Percentiles rank a stretch among this genome's conserved stretches.
phyloP scores from a whole-genome alignment of 1,140 invertebrate genomes.

The Drosophila pseudoananassae region DNA sequence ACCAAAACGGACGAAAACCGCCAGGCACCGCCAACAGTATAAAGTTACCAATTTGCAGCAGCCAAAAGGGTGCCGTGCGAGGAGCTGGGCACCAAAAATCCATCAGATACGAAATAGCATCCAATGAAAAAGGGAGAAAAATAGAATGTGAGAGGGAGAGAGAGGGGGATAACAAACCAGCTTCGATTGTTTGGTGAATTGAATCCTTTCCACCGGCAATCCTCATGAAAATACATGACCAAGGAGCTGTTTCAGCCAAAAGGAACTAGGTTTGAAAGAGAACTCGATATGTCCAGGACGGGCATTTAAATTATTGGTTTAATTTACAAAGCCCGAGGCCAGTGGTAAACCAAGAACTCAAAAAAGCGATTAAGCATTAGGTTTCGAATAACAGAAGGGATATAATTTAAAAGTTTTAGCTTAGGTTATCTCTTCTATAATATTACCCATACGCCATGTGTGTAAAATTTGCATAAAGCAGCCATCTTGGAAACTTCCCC shows the following conservation, averaged over 20 bases:
- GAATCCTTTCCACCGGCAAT: conserved; percentile 47
- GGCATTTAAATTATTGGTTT: conserved; percentile 44
- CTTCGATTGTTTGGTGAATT: conserved; percentile 44
- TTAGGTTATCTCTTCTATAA: too few species aligned
- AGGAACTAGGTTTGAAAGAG: background rate
- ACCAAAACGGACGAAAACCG: conserved; percentile 26
- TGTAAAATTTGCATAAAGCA: conserved; percentile 14
- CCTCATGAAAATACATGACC: conserved; percentile 23
- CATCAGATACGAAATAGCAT: conserved; percentile 8
- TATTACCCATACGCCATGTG: conserved; percentile 34
- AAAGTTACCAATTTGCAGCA: conserved; percentile 79
- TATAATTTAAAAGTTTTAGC: background rate
- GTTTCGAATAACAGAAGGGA: background rate
- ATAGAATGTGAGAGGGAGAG: background rate
- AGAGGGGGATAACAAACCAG: conserved; percentile 13
- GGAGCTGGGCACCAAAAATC: conserved; percentile 1
- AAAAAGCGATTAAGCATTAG: background rate
- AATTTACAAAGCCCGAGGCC: conserved; percentile 9
- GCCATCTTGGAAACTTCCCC: conserved; percentile 6
- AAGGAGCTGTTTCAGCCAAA: conserved; percentile 15
- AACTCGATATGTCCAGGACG: conserved; percentile 46
- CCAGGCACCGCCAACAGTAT: conserved; percentile 71
- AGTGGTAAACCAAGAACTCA: background rate
- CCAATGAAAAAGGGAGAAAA: conserved; percentile 1
- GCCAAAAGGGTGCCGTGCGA: background rate